Base-by-base conservation (phyloP, 2,113 vertebrate species). In the Jacana jacana region DNA sequence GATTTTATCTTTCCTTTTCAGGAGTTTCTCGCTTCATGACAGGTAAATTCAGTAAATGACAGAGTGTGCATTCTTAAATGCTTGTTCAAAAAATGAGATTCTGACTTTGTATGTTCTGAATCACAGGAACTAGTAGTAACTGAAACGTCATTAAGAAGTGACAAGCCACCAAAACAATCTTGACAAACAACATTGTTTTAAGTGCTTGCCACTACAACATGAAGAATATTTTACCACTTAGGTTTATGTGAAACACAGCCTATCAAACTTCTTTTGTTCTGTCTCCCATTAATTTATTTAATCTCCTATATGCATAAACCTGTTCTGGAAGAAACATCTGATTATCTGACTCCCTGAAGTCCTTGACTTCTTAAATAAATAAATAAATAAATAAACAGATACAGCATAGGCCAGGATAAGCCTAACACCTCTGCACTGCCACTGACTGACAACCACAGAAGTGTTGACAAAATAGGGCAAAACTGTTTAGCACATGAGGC, bases 401-500 rank as follows among this genome's bases (percentile, higher is more conserved):
- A 22, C 8, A 71, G 68, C 37, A 54, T 0, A 51, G 71, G 63
- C 71, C 82, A 64, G n/a, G 55, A 37, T 88, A 88, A 81, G 42
- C 40, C 42, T 76, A 52, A 16, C 17, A 17, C 44, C 75, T 65
- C 84, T 44, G 25, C 7, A 23, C 33, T 60, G 52, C 65, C 57
- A 49, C 51, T 91, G 79, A 93, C n/a, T 91, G 93, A 88, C 91
- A 96, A 71, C 60, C 86, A 40, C 85, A 92, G 54, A 35, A 89
- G 84, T 5, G 3, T 69, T 49, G 17, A 49, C 11, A 2, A 44
- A 88, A 78, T 2, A 54, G 51, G 82, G n/a, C 54, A 95, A 51
- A 95, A 81, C 54, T 94, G 80, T 86, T 90, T 55, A 84, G 90
- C 64, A 78, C 52, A 68, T 66, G 42, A 46, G 58, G 68, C 79